Conservation (phyloP, 2,888 invertebrate species). For the Eupithecia centaureata region DNA sequence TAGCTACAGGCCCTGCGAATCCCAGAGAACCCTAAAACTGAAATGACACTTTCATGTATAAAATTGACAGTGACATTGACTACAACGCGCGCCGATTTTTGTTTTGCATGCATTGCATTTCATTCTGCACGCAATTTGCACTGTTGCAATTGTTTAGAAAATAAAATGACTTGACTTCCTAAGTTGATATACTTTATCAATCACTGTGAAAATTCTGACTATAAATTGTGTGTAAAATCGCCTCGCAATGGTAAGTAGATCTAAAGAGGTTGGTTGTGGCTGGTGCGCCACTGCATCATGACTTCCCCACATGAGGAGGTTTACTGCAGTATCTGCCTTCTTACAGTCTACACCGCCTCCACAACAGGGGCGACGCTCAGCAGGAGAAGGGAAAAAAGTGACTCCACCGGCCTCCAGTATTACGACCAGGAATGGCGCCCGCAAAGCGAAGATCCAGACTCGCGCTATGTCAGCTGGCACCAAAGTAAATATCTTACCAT, state of each 20-base stretch:
- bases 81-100: neutral
- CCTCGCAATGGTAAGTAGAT: constrained; percentile 27
- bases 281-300: neutral
- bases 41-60: neutral
- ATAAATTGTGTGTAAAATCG: constrained; percentile 14
- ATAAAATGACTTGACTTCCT: constrained; percentile 22
- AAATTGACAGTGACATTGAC: neutral
- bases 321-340: constrained; percentile 18
- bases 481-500: constrained; percentile 59
- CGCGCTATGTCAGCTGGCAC: constrained; percentile 83
- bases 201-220: constrained; percentile 18
- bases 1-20: too few species aligned
- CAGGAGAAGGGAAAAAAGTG: constrained; percentile 66
- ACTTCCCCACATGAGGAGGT: neutral
- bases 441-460: constrained; percentile 86
- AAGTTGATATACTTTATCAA: neutral
- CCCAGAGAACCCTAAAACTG: too few species aligned
- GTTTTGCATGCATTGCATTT: neutral
- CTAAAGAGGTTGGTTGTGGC: constrained; percentile 1
- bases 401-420: constrained; percentile 74
- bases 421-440: constrained; percentile 85
- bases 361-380: constrained; percentile 60
- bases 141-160: constrained; percentile 39
- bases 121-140: constrained; percentile 31
- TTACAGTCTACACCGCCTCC: constrained; percentile 69